These are phyloP conservation scores for Indri indri DNA, from an alignment of 2,113 vertebrate genomes.

Conservation along the genomic window DNA sequence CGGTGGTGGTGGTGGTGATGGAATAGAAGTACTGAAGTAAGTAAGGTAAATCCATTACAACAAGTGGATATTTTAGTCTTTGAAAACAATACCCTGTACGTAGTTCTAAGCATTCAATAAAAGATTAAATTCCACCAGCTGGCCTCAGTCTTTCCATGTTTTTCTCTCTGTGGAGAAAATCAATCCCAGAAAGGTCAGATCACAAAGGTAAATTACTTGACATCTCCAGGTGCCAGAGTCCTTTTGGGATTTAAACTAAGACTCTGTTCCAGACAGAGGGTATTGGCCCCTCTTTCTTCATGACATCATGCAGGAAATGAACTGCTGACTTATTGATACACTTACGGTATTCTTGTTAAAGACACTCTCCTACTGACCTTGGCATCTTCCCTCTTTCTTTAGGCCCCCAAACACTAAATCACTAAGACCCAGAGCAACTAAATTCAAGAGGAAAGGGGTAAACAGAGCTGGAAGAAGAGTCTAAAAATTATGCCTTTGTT, in stretches of 20 bases:
- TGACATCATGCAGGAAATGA: neutral
- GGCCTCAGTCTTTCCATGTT: neutral
- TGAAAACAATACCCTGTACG: neutral
- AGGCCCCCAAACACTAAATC: neutral
- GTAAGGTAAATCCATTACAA: neutral
- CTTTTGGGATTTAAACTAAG: conserved; percentile 39
- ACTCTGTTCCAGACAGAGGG: neutral
- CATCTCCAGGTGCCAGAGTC: neutral
- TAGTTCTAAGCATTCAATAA: neutral
- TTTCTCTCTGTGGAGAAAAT: neutral
- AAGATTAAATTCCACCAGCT: neutral
- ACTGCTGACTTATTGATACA: neutral
- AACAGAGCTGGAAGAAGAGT: neutral
- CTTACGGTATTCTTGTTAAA: neutral
- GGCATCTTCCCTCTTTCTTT: neutral
- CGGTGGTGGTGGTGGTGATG: too few relatives aligned
- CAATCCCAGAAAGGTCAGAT: neutral
- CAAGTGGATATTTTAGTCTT: neutral
- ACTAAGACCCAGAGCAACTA: neutral
- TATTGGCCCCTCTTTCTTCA: neutral
- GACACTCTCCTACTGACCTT: neutral
- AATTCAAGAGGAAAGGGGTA: neutral
- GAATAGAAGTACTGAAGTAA: neutral
- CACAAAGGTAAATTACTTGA: conserved; percentile 5
- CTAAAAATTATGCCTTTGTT: neutral